Base-by-base conservation (phyloP, 2,797 vertebrate genomes). In the Brachyrhaphis roseni region DNA sequence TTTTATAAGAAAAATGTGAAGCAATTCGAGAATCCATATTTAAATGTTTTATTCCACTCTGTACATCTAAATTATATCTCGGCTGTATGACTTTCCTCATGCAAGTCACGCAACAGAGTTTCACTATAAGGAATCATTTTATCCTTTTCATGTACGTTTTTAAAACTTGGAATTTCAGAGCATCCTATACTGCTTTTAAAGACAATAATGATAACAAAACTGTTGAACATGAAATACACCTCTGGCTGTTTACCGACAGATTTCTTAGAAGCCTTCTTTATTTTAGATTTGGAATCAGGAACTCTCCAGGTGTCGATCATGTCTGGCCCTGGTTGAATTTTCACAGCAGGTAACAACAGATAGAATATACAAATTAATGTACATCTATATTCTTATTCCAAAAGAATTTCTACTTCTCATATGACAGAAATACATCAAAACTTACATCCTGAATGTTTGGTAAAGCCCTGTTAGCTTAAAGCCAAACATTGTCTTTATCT, bases 401-500 rank as follows among this genome's bases (percentile, higher is more conserved):
- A 80, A 5, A 57, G 76, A 23, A 70, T 34, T 15, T 71, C 39
- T 11, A 66, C 8, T 49, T 82, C 74, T 68, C 15, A 55, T 34
- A 41, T 73, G 34, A 36, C 4, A 46, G 0, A 79, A 45, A 74
- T 82, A 47, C 62, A 47, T 79, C 39, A 20, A 39, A 82, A 75
- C 3, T 31, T 55, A 3, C 62, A 70, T 70, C 39, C 62, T 43
- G 39, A 71, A 43, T 74, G n/a, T 81, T 83, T 43, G 43, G 28
- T 23, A 80, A 82, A 78, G 13, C 45, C 15, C 46, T 64, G 26
- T 46, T 74, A 74, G 10, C 76, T 77, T 76, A 53, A 78, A 82
- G 49, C 36, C 39, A 47, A 77, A 76, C 73, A 79, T 75, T 66
- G 82, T 71, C 76, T 84, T 74, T 55, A 79, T 86, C 75, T 74